Evolutionary conservation across 2,797 vertebrate species (phyloP).

Genomic region (Muscicapa striata): DNA sequence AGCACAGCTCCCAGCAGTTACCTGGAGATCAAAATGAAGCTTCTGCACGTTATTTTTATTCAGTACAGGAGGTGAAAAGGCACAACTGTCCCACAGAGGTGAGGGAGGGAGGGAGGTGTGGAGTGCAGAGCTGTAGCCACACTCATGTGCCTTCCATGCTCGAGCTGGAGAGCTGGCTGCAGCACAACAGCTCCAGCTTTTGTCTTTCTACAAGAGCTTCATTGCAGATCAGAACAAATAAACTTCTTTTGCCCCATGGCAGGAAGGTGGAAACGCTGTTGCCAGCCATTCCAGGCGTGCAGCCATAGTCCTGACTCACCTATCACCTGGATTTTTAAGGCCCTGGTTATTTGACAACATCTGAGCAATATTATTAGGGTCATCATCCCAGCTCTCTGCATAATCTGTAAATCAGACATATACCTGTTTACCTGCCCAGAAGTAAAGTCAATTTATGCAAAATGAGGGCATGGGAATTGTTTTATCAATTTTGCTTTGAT

Average conservation of each 20-base stretch:
- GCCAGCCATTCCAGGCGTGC: background rate
- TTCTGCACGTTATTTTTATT: background rate
- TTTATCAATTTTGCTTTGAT: background rate
- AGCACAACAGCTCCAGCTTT: background rate
- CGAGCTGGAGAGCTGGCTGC: background rate
- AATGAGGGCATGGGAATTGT: background rate
- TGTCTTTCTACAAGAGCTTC: background rate
- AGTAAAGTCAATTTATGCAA: background rate
- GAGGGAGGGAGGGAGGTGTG: background rate
- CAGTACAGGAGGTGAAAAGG: background rate
- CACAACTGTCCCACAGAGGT: rapidly evolving
- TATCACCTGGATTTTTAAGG: background rate
- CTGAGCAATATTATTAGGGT: background rate
- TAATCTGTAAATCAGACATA: background rate
- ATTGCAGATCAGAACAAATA: rapidly evolving
- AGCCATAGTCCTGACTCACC: background rate
- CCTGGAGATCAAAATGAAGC: background rate
- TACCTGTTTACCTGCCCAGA: background rate
- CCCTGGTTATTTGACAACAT: background rate
- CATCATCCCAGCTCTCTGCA: background rate
- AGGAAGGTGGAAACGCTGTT: rapidly evolving
- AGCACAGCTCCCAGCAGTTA: background rate
- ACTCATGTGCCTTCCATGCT: rapidly evolving
- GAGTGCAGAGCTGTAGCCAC: background rate
- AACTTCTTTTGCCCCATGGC: background rate